Evolutionary conservation across 2,888 invertebrate genomes (phyloP).

Genomic region (Aphidius colemani): DNA sequence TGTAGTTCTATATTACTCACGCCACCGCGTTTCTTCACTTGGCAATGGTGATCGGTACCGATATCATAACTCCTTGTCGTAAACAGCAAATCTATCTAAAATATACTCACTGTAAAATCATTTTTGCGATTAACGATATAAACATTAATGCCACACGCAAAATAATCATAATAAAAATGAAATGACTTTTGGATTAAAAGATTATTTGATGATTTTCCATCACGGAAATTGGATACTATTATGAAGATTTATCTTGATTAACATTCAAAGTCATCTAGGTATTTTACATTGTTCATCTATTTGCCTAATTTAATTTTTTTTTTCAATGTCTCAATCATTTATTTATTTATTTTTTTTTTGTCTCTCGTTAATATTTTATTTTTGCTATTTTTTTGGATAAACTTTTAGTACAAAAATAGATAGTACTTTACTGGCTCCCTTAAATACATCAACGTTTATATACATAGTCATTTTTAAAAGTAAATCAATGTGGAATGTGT

Average conservation of each 20-base stretch:
- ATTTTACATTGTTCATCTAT: too few species aligned
- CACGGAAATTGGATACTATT: neutral
- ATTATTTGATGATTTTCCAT: too few species aligned
- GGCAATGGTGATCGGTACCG: constrained; percentile 57
- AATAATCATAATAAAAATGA: too few species aligned
- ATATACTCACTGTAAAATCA: constrained; percentile 19
- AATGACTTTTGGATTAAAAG: too few species aligned
- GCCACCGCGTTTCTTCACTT: constrained; percentile 59
- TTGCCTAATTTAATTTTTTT: too few species aligned
- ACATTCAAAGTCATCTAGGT: too few species aligned
- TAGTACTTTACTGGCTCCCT: constrained; percentile 56
- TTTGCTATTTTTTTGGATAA: constrained; percentile 9
- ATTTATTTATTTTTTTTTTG: constrained; percentile 12
- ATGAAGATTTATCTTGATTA: neutral
- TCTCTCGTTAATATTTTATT: constrained; percentile 19
- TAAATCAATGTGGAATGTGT: constrained; percentile 59
- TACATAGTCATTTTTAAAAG: constrained; percentile 53
- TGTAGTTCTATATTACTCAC: constrained; percentile 60
- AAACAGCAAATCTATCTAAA: constrained; percentile 49
- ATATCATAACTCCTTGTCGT: constrained; percentile 61
- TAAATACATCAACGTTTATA: constrained; percentile 59
- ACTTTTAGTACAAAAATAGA: constrained; percentile 47
- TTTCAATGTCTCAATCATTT: too few species aligned
- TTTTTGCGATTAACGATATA: too few species aligned
- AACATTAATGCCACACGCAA: too few species aligned